Evolutionary conservation across 2,797 vertebrate species (phyloP).

Genomic region (Tokudaia tokunoshimensis): DNA sequence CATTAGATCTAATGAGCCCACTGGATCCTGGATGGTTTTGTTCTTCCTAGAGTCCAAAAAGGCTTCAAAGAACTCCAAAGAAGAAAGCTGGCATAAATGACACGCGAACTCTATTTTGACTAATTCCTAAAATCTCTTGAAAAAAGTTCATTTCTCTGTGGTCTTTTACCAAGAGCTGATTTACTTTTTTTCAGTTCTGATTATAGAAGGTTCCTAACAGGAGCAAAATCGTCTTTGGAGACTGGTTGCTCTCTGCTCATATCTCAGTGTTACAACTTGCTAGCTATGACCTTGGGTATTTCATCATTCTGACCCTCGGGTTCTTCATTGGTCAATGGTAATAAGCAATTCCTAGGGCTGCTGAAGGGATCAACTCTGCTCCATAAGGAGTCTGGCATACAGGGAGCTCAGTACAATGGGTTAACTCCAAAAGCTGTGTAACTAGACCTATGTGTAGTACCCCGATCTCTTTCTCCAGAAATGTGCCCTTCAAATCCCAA

Average conservation of each 20-base stretch:
- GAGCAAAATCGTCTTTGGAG: background rate
- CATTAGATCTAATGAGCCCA: background rate
- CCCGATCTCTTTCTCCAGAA: background rate
- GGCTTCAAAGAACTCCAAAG: background rate
- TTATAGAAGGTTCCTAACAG: background rate
- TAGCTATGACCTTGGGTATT: background rate
- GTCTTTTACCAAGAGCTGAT: background rate
- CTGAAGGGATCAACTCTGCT: background rate
- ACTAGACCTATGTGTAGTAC: background rate
- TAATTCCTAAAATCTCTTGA: conserved; percentile 8
- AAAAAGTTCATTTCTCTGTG: background rate
- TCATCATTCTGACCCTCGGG: background rate
- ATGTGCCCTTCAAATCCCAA: background rate
- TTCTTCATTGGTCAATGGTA: background rate
- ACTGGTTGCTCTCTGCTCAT: background rate
- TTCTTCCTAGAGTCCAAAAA: background rate
- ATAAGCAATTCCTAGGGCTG: background rate
- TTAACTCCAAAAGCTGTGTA: background rate
- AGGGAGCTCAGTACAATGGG: background rate
- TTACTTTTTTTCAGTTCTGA: background rate
- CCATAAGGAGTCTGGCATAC: background rate
- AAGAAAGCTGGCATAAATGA: background rate
- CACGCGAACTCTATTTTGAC: background rate
- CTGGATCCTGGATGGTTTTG: background rate
- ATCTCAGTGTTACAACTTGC: background rate